phyloP scores from a whole-genome alignment of 2,113 vertebrate species.

The Electrona antarctica region DNA sequence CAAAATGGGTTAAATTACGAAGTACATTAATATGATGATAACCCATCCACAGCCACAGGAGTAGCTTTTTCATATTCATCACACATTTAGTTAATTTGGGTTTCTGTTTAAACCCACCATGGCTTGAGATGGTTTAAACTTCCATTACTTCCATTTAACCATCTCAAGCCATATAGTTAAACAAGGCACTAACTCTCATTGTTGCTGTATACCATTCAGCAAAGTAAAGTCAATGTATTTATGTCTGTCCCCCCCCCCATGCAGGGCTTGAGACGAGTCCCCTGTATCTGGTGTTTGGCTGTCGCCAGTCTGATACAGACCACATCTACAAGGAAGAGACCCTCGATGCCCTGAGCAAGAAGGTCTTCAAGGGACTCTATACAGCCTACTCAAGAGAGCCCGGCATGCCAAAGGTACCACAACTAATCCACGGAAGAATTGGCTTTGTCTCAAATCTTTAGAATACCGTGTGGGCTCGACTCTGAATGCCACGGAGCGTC shows the following conservation, averaged over 20 bases:
- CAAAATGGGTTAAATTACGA: too few relatives aligned
- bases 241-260: conserved; percentile 3
- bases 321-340: conserved; percentile 98
- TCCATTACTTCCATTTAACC: too few relatives aligned
- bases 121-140: too few relatives aligned
- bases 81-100: too few relatives aligned
- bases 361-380: conserved; percentile 93
- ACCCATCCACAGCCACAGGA: too few relatives aligned
- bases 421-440: conserved; percentile 13
- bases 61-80: neutral
- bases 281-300: conserved; percentile 96
- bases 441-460: conserved; percentile 18
- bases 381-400: conserved; percentile 96
- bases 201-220: neutral
- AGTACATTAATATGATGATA: too few relatives aligned
- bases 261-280: conserved; percentile 88
- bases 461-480: conserved; percentile 12
- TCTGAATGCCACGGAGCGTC: neutral
- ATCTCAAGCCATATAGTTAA: too few relatives aligned
- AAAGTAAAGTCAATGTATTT: neutral
- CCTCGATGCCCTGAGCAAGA: conserved; percentile 89
- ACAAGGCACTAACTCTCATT: too few relatives aligned
- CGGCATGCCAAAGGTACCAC: conserved; percentile 93
- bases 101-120: neutral
- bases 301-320: conserved; percentile 93